Evolutionary conservation across 2,888 invertebrate species (phyloP).

Genomic region (Noctua fimbriata): DNA sequence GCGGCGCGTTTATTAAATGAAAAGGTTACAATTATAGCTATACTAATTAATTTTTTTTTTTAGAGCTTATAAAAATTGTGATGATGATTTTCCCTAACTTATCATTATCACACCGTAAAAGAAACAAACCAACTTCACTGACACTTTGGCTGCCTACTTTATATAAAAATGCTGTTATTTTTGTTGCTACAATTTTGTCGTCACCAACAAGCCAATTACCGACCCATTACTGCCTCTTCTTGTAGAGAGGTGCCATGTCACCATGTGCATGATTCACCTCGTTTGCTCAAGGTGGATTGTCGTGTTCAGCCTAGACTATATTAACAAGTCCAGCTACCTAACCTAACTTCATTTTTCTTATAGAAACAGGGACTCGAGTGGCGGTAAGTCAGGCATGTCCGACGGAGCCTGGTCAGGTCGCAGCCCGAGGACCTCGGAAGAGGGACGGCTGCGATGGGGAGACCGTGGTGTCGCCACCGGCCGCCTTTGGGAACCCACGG

Average conservation of each 20-base stretch:
- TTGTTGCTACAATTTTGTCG: neutral
- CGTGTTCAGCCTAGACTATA: neutral
- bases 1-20: neutral
- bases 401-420: slow-evolving; percentile 84
- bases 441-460: slow-evolving; percentile 94
- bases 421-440: slow-evolving; percentile 85
- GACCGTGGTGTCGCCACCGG: slow-evolving; percentile 93
- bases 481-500: slow-evolving; percentile 92
- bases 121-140: neutral
- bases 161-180: neutral
- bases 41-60: neutral
- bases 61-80: neutral
- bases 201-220: neutral
- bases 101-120: neutral
- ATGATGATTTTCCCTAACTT: neutral
- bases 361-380: slow-evolving; percentile 75
- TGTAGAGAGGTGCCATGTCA: neutral
- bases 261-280: neutral
- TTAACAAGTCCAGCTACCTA: neutral
- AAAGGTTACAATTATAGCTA: neutral
- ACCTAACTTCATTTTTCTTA: neutral
- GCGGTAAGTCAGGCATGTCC: slow-evolving; percentile 72
- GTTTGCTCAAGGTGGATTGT: neutral
- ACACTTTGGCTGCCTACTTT: neutral
- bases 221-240: neutral